Percentiles rank a stretch among this genome's conserved stretches.
These are phyloP conservation scores for Sinella curviseta DNA, from an alignment of 1,140 invertebrate genomes.

Conservation along the genomic window DNA sequence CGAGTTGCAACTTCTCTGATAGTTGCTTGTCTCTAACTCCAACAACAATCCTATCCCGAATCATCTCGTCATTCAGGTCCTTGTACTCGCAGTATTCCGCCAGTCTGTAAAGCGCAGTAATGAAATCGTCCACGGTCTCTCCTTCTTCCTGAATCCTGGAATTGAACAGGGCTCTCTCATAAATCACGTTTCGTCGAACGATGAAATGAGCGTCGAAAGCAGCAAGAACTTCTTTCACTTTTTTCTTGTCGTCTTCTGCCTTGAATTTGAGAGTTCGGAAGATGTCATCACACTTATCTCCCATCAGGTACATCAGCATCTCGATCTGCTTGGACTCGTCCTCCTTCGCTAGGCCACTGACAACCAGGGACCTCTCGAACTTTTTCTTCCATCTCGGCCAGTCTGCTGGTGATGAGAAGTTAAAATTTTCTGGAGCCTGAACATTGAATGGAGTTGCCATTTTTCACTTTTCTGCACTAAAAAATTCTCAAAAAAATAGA, in stretches of 20 bases:
- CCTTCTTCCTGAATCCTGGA: constrained; percentile 38
- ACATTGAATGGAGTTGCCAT: too few species aligned
- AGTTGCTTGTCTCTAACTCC: constrained; percentile 50
- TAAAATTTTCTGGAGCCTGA: too few species aligned
- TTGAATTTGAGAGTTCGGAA: too few species aligned
- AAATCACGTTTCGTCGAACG: constrained; percentile 41
- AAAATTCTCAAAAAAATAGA: too few species aligned
- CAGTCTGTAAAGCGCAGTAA: constrained; percentile 39
- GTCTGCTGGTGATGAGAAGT: too few species aligned
- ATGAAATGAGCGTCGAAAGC: constrained; percentile 39
- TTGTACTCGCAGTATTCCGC: constrained; percentile 23
- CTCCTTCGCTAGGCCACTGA: too few species aligned
- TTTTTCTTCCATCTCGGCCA: too few species aligned
- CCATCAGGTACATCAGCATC: too few species aligned
- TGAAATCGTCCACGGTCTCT: constrained; percentile 48
- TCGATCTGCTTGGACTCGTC: too few species aligned
- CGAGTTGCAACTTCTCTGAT: constrained; percentile 52
- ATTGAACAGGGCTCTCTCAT: constrained; percentile 48
- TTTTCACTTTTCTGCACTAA: too few species aligned
- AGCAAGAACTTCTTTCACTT: constrained; percentile 32
- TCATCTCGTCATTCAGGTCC: constrained; percentile 30
- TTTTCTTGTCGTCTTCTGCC: constrained; percentile 40
- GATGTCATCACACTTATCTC: too few species aligned
- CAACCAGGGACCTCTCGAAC: too few species aligned
- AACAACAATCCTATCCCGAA: constrained; percentile 50